Base-by-base conservation (phyloP, 2,113 vertebrate species). In the Furnarius figulus region DNA sequence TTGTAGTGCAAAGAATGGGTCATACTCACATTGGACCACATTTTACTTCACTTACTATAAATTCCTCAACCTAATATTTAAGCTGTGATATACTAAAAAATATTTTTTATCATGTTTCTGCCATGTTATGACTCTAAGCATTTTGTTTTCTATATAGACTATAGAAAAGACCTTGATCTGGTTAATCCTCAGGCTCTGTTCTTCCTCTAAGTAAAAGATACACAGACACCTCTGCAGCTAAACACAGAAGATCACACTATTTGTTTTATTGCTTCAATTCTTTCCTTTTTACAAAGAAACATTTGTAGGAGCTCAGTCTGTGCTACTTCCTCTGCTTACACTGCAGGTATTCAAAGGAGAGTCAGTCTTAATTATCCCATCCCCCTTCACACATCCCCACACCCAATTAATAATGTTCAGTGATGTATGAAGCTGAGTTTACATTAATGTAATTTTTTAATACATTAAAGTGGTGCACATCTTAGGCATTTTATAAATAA, bases 381-480 rank as follows among this genome's bases (percentile, higher is more conserved):
- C 95, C 92, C 91, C 83, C 72, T 95, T 95, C 87, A 95, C 82
- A 93, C 93, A 94, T 94, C 55, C 93, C 44, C 85, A 88, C 91
- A 96, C 87, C 76, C 95, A 97, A 96, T 97, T 97, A 97, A 97
- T 96, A 96, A 96, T 88, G 95, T 84, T 96, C 94, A 95, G 79
- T 89, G 95, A 92, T 95, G 95, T 96, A 93, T 94, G 95, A 94
- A 96, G 72, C 79, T 88, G 87, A 90, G 92, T 96, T 96, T 95
- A 95, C 88, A 61, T 94, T 95, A 95, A 94, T 86, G 68, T 46
- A 93, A 67, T 93, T 84, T 97, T 95, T 91, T 86, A 95, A 95
- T 96, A 92, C 83, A 77, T 91, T 95, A 81, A 94, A 97, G 87
- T 95, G 92, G 68, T 78, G 52, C 79, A 84, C 0, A 0, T 90